These are phyloP conservation scores for Lophius piscatorius DNA, from an alignment of 2,113 vertebrate species.

Conservation along the genomic window DNA sequence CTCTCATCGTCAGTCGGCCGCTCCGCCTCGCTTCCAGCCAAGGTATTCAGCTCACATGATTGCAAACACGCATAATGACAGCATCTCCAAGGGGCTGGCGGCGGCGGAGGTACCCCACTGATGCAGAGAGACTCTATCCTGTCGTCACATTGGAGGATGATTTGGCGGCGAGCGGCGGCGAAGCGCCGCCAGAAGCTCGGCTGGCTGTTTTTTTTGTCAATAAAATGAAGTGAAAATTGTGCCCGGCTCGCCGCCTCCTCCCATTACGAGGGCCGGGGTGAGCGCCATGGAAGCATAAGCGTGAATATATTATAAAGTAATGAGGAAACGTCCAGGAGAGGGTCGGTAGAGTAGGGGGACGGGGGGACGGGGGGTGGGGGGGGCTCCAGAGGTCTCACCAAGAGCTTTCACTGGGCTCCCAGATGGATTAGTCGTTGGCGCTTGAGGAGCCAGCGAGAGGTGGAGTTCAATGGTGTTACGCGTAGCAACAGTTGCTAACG, in stretches of 20 bases:
- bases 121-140: constrained; percentile 77
- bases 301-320: constrained; percentile 88
- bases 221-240: constrained; percentile 88
- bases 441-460: constrained; percentile 77
- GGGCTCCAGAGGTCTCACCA: constrained; percentile 68
- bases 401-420: constrained; percentile 75
- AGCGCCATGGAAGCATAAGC: constrained; percentile 82
- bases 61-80: constrained; percentile 88
- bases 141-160: constrained; percentile 84
- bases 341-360: no score
- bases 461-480: constrained; percentile 79
- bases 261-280: constrained; percentile 84
- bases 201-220: constrained; percentile 83
- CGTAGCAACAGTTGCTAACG: constrained; percentile 84
- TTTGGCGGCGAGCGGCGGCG: constrained; percentile 70
- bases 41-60: constrained; percentile 85
- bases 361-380: no score
- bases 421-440: constrained; percentile 77
- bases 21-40: constrained; percentile 82
- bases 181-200: constrained; percentile 76
- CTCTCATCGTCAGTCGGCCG: constrained; percentile 54
- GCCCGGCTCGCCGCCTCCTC: constrained; percentile 82
- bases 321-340: constrained; percentile 83
- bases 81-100: constrained; percentile 88
- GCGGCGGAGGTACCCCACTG: constrained; percentile 77